phyloP scores from a whole-genome alignment of 2,888 invertebrate species.

The Eucriotettix oculatus region DNA sequence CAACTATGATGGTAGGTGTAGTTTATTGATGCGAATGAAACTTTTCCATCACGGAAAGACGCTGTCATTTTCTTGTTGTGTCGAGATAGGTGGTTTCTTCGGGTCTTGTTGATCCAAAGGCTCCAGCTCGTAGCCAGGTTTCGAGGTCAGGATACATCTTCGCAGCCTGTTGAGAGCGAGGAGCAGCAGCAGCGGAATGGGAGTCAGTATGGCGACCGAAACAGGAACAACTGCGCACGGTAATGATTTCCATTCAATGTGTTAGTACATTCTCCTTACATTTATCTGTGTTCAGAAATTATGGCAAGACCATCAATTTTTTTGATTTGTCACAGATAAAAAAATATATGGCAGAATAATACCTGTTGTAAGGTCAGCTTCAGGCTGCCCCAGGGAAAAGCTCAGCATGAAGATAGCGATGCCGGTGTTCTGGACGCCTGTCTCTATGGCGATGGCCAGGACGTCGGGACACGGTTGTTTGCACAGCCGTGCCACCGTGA shows the following conservation, averaged over 20 bases:
- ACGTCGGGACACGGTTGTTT: slow-evolving; percentile 48
- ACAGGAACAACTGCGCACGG: slow-evolving; percentile 63
- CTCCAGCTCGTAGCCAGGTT: not conserved
- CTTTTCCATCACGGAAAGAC: no score
- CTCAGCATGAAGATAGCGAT: slow-evolving; percentile 76
- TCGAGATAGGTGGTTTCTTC: no score
- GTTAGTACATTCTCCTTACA: not conserved
- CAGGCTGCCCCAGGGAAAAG: slow-evolving; percentile 66
- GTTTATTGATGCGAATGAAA: no score
- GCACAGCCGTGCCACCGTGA: slow-evolving; percentile 38
- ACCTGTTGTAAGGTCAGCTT: slow-evolving; percentile 77
- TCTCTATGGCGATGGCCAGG: slow-evolving; percentile 82
- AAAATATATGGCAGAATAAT: slow-evolving; percentile 12
- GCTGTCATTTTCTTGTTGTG: no score
- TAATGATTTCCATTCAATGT: not conserved
- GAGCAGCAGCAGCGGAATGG: slow-evolving; percentile 46
- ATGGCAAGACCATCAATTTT: not conserved
- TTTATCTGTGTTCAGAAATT: not conserved
- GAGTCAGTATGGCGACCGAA: slow-evolving; percentile 84
- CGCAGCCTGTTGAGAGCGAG: not conserved
- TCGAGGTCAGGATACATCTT: not conserved
- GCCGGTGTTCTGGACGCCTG: slow-evolving; percentile 87
- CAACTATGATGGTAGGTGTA: no score
- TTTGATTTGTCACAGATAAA: not conserved
- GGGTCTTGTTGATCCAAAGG: not conserved